Evolutionary conservation across 2,797 vertebrate species (phyloP).

Genomic region (Chanos chanos): DNA sequence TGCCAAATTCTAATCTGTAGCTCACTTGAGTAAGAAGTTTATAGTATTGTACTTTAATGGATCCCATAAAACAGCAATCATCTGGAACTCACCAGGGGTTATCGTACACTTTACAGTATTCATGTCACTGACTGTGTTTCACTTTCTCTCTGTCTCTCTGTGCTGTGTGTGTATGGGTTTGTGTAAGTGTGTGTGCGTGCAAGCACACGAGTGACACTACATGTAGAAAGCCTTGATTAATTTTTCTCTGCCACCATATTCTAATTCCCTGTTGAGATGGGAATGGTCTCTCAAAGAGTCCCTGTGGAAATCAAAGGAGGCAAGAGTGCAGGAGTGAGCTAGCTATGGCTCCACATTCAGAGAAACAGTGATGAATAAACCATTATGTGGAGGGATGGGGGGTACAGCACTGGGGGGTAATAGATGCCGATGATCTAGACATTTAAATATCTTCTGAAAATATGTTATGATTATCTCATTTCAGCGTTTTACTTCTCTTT

Average conservation of each 20-base stretch:
- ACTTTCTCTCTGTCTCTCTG: constrained; percentile 1
- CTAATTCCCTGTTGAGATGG: constrained; percentile 66
- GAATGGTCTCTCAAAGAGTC: constrained; percentile 68
- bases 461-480: too few species aligned
- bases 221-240: constrained; percentile 66
- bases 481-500: too few species aligned
- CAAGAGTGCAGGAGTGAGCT: constrained; percentile 60
- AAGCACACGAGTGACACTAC: constrained; percentile 22
- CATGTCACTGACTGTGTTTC: constrained; percentile 2
- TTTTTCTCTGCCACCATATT: constrained; percentile 60
- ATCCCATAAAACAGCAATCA: constrained; percentile 35
- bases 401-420: neutral
- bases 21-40: constrained; percentile 20
- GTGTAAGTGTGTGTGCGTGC: constrained; percentile 20
- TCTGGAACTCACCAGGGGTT: constrained; percentile 6
- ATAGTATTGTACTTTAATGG: constrained; percentile 23
- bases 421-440: neutral
- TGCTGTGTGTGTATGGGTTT: constrained; percentile 9
- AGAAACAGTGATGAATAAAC: constrained; percentile 76
- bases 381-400: constrained; percentile 41
- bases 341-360: constrained; percentile 48
- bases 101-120: constrained; percentile 16
- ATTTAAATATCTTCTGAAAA: too few species aligned
- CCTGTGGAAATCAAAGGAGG: constrained; percentile 72
- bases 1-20: constrained; percentile 30